Percentiles rank a stretch among this genome's conserved stretches.
Conservation (phyloP, 2,797 vertebrate species). For the Scyliorhinus canicula region DNA sequence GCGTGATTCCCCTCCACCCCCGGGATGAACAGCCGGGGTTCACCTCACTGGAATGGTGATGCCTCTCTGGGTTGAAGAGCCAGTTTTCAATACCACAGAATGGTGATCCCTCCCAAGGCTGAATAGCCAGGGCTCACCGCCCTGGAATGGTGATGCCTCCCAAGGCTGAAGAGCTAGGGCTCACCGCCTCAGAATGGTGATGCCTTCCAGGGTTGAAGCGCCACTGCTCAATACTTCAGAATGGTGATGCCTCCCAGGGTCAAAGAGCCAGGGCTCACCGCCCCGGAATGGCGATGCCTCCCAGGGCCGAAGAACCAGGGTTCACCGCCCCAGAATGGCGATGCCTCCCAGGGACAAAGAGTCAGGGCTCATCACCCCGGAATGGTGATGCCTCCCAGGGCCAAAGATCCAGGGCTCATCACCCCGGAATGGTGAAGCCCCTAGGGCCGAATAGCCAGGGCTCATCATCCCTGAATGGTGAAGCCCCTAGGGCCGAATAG, state of each 20-base stretch:
- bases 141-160: background rate
- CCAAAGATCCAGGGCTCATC: background rate
- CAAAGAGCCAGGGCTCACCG: background rate
- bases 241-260: background rate
- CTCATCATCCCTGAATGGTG: background rate
- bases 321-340: background rate
- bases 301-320: too few relatives aligned
- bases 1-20: fast-evolving
- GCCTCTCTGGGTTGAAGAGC: too few relatives aligned
- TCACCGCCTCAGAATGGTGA: background rate
- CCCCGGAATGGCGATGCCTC: background rate
- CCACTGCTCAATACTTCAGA: too few relatives aligned
- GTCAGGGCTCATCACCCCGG: background rate
- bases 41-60: background rate
- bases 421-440: background rate
- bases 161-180: background rate
- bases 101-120: background rate
- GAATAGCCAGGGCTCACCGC: background rate
- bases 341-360: background rate
- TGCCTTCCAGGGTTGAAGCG: background rate
- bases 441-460: too few relatives aligned
- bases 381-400: background rate
- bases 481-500: too few relatives aligned
- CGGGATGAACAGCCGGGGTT: background rate
- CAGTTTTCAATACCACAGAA: background rate